Conservation (phyloP, 1,140 invertebrate species). For the Vanessa tameamea region DNA sequence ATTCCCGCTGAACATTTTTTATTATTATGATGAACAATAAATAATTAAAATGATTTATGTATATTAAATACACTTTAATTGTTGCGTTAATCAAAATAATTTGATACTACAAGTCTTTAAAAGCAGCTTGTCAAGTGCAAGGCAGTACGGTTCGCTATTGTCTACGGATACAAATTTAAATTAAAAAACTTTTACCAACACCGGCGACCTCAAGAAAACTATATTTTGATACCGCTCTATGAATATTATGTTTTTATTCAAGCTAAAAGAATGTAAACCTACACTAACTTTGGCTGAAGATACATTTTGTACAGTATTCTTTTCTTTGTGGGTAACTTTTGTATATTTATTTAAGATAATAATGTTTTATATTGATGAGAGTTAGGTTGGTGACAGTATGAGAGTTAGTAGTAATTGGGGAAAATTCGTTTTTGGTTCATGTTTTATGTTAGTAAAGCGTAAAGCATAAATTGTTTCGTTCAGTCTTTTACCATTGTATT, state of each 20-base stretch:
- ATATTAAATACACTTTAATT: no score
- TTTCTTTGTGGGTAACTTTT: constrained; percentile 3
- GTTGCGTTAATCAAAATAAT: no score
- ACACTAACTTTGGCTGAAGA: constrained; percentile 18
- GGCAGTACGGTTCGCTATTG: constrained; percentile 24
- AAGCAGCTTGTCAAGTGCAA: constrained; percentile 10
- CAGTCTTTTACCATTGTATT: background rate
- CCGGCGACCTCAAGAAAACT: constrained; percentile 27
- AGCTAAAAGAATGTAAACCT: constrained; percentile 8
- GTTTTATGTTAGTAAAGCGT: no score
- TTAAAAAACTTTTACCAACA: constrained; percentile 37
- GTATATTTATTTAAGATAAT: background rate
- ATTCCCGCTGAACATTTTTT: no score
- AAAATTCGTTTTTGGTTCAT: no score
- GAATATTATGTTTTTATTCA: constrained; percentile 24
- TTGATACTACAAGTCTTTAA: background rate
- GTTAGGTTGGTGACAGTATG: no score
- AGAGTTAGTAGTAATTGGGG: no score
- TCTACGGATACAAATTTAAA: constrained; percentile 38
- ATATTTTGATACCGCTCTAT: constrained; percentile 25
- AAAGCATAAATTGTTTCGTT: background rate
- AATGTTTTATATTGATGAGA: no score
- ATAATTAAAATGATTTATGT: no score
- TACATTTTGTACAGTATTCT: background rate
- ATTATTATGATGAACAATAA: no score